Base-by-base conservation (phyloP, 2,113 vertebrate genomes). In the Hyaena hyaena region DNA sequence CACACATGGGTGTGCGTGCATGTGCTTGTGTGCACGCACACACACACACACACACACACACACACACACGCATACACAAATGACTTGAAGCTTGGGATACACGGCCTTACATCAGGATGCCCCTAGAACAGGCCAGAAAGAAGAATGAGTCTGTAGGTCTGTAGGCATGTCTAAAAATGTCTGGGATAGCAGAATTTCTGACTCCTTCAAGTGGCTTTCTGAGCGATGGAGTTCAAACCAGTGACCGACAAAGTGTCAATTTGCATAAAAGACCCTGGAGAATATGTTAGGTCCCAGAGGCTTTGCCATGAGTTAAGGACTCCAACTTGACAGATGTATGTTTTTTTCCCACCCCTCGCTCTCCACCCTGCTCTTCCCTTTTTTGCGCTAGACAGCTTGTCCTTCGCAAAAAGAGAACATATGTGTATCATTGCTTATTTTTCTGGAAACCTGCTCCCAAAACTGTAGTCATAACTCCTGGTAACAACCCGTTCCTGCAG, bases 401-500 rank as follows among this genome's bases (percentile, higher is more conserved):
- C 48, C 66, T 10, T 1, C 26, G 53, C 48, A 17, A 33, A 53
- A 50, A n/a, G 68, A 45, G 45, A 80, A 53, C 43, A 55, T 86
- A 79, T 74, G 45, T 92, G 85, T 63, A 10, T 85, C 88, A 63
- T 65, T 96, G 97, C 94, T 26, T 58, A 24, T 98, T 98, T 98
- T 97, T 98, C 96, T 97, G 92, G 84, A 96, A 98, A 97, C 93
- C 93, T 96, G 97, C 94, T 96, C 90, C 85, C 65, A 61, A 95
- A 88, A 88, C 90, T 74, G 77, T 55, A 73, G 80, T 84, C 96
- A 45, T 96, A 95, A 94, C 90, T 97, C 94, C 79, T 2, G 2
- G 92, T 79, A 96, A 97, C 93, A 96, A 31, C 94, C 87, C 28
- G 0, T 87, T 82, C 85, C 96, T 83, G 95, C 31, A 83, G 97